Percentiles rank a stretch among this genome's conserved stretches.
These are phyloP conservation scores for Coracias cyanogaster DNA, from an alignment of 2,797 vertebrate species.

Conservation along the genomic window DNA sequence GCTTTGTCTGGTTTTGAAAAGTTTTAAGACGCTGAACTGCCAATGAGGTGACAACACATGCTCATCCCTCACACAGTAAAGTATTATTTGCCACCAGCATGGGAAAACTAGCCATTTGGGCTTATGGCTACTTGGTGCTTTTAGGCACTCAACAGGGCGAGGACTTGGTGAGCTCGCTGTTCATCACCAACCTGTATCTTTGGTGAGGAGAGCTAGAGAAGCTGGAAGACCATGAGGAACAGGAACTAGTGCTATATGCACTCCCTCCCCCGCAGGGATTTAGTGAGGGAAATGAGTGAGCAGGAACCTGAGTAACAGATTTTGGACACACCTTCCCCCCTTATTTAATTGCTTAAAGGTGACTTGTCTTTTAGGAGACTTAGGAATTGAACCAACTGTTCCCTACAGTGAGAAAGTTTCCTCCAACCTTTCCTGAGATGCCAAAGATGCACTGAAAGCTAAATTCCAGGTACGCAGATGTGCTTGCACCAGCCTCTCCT, in stretches of 20 bases:
- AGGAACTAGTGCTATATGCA: not conserved
- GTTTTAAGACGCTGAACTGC: not conserved
- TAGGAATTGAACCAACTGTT: not conserved
- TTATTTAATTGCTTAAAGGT: not conserved
- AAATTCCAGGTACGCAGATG: not conserved
- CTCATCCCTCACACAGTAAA: not conserved
- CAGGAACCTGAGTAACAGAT: not conserved
- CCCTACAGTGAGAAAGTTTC: not conserved
- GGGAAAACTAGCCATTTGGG: not conserved
- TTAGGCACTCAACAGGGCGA: not conserved
- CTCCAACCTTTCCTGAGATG: not conserved
- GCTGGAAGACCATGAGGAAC: not conserved
- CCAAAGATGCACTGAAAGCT: conserved; percentile 42
- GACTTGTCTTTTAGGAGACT: not conserved
- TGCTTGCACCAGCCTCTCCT: not conserved
- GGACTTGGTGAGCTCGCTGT: not conserved
- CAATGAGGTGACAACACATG: not conserved
- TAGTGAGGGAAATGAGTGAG: not conserved
- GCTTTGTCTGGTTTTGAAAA: not conserved
- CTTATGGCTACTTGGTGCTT: not conserved
- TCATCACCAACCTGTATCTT: not conserved
- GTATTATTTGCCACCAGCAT: not conserved
- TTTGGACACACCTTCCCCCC: not conserved
- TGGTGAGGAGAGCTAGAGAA: not conserved
- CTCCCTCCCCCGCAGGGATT: not conserved